Conservation (phyloP, 2,888 invertebrate genomes). For the Adelognathus sp. region DNA sequence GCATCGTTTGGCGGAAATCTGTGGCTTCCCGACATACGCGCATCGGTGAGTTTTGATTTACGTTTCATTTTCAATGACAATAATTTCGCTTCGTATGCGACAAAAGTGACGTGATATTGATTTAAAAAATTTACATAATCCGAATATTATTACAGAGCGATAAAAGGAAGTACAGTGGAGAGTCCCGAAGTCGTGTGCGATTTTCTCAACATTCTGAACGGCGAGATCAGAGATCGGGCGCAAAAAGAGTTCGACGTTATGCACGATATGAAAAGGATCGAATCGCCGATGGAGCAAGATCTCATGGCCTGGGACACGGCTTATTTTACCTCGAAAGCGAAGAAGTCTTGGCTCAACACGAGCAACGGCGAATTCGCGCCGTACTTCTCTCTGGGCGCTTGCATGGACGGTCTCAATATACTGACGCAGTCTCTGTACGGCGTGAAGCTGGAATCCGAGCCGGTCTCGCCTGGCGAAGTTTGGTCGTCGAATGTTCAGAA, state of each 20-base stretch:
- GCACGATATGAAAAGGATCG: constrained; percentile 87
- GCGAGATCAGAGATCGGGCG: constrained; percentile 87
- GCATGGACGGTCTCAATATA: constrained; percentile 98
- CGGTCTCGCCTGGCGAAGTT: constrained; percentile 87
- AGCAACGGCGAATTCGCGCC: constrained; percentile 89
- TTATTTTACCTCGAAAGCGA: constrained; percentile 90
- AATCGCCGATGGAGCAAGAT: constrained; percentile 66
- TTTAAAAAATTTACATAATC: not conserved
- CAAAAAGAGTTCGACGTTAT: constrained; percentile 89
- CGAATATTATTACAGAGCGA: constrained; percentile 84
- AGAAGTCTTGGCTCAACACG: constrained; percentile 87
- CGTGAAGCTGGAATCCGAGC: constrained; percentile 88
- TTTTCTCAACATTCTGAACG: constrained; percentile 90
- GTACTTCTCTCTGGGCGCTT: constrained; percentile 95
- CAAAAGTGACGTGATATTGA: no score
- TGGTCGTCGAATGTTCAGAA: constrained; percentile 96
- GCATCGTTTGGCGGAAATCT: constrained; percentile 90
- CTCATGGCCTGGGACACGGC: constrained; percentile 92
- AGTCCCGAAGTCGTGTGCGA: constrained; percentile 89
- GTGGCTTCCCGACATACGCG: constrained; percentile 94
- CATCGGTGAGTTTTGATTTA: constrained; percentile 85
- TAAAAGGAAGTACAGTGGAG: constrained; percentile 93
- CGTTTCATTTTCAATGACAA: not conserved
- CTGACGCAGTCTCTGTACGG: constrained; percentile 93
- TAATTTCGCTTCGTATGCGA: not conserved